These are phyloP conservation scores for Rhodophaea formosa DNA, from an alignment of 2,888 invertebrate genomes.

Conservation along the genomic window DNA sequence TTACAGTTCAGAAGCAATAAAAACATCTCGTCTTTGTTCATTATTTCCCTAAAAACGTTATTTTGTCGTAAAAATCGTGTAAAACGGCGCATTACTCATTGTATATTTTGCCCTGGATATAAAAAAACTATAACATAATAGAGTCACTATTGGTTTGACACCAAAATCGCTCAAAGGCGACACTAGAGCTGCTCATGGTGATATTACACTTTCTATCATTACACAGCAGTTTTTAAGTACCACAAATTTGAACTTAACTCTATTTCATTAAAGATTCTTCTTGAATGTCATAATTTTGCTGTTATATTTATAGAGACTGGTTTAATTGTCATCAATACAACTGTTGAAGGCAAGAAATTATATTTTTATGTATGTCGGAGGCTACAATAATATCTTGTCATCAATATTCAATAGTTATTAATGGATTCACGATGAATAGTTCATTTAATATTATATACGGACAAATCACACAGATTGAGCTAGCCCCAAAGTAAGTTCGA, in stretches of 20 bases:
- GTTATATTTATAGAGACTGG: neutral
- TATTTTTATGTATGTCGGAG: neutral
- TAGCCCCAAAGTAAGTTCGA: too few species aligned
- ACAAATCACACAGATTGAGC: too few species aligned
- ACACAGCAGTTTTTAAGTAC: neutral
- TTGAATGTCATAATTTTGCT: neutral
- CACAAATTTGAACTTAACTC: neutral
- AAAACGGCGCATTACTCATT: neutral
- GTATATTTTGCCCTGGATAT: neutral
- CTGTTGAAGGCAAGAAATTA: neutral
- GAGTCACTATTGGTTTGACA: constrained; percentile 3
- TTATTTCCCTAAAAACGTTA: neutral
- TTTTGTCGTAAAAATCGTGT: neutral
- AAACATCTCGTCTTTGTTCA: neutral
- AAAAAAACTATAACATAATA: neutral
- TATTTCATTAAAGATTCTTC: neutral
- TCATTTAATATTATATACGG: neutral
- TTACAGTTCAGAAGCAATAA: neutral
- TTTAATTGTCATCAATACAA: neutral
- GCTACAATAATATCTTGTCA: constrained; percentile 3
- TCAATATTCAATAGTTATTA: constrained; percentile 11
- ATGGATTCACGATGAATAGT: neutral
- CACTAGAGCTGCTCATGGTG: neutral
- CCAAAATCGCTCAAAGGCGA: neutral
- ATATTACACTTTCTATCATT: neutral